These are phyloP conservation scores for Uropsilus gracilis DNA, from an alignment of 2,113 vertebrate genomes.

Conservation along the genomic window DNA sequence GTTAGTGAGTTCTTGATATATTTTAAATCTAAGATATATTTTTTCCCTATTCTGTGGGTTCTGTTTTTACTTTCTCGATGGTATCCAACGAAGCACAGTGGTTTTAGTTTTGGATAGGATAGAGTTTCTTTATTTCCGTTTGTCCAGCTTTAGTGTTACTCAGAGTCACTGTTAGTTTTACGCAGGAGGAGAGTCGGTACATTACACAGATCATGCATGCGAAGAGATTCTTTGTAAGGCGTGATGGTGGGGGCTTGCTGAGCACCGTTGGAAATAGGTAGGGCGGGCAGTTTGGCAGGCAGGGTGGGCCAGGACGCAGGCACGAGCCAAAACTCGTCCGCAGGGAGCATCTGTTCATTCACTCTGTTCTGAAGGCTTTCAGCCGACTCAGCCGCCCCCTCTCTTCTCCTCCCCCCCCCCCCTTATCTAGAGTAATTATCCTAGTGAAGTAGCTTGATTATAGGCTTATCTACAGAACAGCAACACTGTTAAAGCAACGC, in stretches of 20 bases:
- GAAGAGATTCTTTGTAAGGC: background rate
- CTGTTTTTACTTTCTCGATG: background rate
- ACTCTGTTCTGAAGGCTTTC: background rate
- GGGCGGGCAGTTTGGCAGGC: background rate
- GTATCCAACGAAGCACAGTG: background rate
- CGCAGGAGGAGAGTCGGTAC: background rate
- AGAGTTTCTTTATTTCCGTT: background rate
- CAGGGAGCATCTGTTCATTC: background rate
- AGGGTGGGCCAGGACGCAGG: no score
- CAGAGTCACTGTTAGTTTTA: background rate
- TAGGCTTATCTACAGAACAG: background rate
- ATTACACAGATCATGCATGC: background rate
- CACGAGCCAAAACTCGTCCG: no score
- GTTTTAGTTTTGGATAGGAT: background rate
- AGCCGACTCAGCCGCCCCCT: no score
- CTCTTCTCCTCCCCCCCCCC: no score
- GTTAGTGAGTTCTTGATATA: background rate
- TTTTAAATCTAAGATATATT: background rate
- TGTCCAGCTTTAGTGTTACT: background rate
- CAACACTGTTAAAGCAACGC: background rate
- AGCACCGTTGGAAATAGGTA: rapidly evolving
- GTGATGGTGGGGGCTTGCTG: background rate
- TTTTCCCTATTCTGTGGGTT: background rate
- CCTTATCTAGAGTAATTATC: background rate
- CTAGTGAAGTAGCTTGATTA: background rate